A percentile compares a stretch with the other conserved stretches of the same genome.
phyloP scores from a whole-genome alignment of 2,888 invertebrate species.

The Apotomis capreana region DNA sequence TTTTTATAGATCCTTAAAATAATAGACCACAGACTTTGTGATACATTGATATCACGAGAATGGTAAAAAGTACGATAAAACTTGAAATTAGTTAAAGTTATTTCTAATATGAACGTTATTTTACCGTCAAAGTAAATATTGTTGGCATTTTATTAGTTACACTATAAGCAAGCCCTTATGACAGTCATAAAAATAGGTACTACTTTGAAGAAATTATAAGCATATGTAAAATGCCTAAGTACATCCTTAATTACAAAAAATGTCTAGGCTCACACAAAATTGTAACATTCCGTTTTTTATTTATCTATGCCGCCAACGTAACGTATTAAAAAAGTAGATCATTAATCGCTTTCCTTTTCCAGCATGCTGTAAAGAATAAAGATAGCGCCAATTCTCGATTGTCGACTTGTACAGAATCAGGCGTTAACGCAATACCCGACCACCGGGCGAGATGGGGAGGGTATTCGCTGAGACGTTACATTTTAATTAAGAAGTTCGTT shows the following conservation, averaged over 20 bases:
- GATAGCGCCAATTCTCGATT: background rate
- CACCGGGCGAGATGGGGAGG: conserved; percentile 63
- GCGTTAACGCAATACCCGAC: conserved; percentile 51
- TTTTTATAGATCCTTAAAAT: conserved; percentile 1
- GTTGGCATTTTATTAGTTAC: conserved; percentile 45
- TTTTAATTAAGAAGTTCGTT: conserved; percentile 75
- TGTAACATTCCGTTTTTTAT: background rate
- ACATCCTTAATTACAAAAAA: background rate
- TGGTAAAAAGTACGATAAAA: conserved; percentile 13
- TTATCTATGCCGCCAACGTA: background rate
- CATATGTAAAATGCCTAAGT: background rate
- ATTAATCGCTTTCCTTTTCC: background rate
- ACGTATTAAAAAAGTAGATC: background rate
- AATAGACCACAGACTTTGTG: conserved; percentile 33
- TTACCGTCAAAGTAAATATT: conserved; percentile 48
- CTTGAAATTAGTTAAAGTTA: conserved; percentile 8
- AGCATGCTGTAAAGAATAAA: background rate
- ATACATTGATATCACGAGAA: conserved; percentile 9
- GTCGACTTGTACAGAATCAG: conserved; percentile 7
- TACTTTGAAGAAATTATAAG: conserved; percentile 44
- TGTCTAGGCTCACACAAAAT: background rate
- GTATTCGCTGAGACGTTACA: conserved; percentile 80
- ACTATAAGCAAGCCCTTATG: conserved; percentile 39
- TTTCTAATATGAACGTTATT: conserved; percentile 27
- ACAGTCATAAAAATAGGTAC: conserved; percentile 30